Evolutionary conservation across 2,113 vertebrate genomes (phyloP), one percentile per base, ranked within the genome.

Genomic region (Vidua macroura): DNA sequence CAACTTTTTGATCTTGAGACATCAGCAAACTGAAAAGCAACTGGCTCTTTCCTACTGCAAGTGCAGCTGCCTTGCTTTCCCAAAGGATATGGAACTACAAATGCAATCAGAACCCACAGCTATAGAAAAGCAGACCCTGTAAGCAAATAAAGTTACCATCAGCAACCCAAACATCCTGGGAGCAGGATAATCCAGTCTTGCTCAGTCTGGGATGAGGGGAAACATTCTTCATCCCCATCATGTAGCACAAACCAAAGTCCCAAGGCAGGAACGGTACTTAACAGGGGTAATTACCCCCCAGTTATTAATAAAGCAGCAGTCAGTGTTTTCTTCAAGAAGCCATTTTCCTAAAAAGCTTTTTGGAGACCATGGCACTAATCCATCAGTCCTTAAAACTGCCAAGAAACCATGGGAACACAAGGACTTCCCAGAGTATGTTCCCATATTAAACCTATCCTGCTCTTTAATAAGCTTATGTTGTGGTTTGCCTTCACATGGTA

Each of bases 161-260:
- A 69, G 70, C 66, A 82, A 64, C 46, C 16, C 12, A 4, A 79
- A 63, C n/a, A 73, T 27, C 74, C 46, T 53, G 53, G 46, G 35
- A 93, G 35, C 48, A 52, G 64, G 41, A 68, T 25, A 84, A 49
- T 6, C 3, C 51, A 37, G 31, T 7, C 15, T 53, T 55, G 30
- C 49, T 33, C 68, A 55, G 58, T 7, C 28, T 11, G 0, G 35
- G 7, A 37, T 21, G 31, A 85, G 15, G 31, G 30, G 30, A 70
- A 87, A 51, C 31, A 28, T 51, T 59, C n/a, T 15, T 15, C 15
- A 13, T 25, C 39, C 64, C 23, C 2, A 0, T 22, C 23, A 6
- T 0, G 3, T 2, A 62, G 33, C 37, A 30, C 3, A 15, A 7
- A 53, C 30, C 0, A 0, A 72, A 15, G 56, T 17, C 9, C 39